phyloP scores from a whole-genome alignment of 1,140 invertebrate species.

The Drosophila aff. region DNA sequence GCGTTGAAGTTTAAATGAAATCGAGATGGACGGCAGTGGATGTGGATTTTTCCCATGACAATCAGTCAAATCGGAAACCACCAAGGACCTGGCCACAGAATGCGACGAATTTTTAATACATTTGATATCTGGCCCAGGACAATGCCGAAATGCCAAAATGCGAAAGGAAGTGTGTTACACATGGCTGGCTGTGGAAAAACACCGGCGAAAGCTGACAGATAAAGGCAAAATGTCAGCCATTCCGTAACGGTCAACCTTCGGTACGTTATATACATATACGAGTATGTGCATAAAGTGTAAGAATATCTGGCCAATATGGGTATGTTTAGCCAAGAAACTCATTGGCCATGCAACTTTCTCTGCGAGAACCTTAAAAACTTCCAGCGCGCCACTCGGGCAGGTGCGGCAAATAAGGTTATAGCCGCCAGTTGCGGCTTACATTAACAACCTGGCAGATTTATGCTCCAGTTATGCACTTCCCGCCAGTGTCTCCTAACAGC shows the following conservation, averaged over 20 bases:
- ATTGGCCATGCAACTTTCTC: constrained; percentile 52
- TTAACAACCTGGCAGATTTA: constrained; percentile 74
- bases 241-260: constrained; percentile 22
- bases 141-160: constrained; percentile 21
- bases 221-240: constrained; percentile 35
- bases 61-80: constrained; percentile 30
- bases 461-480: constrained; percentile 65
- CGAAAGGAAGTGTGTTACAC: constrained; percentile 33
- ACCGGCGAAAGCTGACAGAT: constrained; percentile 36
- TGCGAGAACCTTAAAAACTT: constrained; percentile 49
- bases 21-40: not conserved
- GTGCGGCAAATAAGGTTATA: constrained; percentile 6
- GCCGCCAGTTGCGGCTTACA: constrained; percentile 53
- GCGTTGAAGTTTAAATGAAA: constrained; percentile 35
- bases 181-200: constrained; percentile 26
- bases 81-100: constrained; percentile 11
- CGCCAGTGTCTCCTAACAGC: constrained; percentile 16
- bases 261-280: not conserved
- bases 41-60: constrained; percentile 15
- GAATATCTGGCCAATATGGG: constrained; percentile 1
- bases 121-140: constrained; percentile 18
- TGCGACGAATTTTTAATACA: constrained; percentile 36
- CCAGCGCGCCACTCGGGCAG: constrained; percentile 35
- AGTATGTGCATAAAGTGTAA: not conserved
- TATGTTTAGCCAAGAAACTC: constrained; percentile 67